Conservation (phyloP, 2,113 vertebrate genomes). For the Uria lomvia region DNA sequence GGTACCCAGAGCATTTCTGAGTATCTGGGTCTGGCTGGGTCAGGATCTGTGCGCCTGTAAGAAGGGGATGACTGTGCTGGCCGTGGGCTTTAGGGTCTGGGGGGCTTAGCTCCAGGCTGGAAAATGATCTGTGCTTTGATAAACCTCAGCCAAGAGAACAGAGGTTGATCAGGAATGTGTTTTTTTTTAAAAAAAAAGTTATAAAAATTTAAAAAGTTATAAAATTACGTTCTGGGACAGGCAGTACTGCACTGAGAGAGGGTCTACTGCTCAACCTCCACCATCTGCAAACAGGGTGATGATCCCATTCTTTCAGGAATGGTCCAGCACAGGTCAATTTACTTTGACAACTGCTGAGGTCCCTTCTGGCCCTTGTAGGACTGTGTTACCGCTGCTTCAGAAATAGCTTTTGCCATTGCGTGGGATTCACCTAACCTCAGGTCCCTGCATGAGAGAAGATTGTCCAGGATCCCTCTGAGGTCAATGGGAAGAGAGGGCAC, state of each 20-base stretch:
- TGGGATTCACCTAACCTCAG: not conserved
- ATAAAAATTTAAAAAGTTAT: not conserved
- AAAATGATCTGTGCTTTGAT: not conserved
- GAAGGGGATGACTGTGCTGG: not conserved
- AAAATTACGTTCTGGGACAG: not conserved
- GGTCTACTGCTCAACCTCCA: not conserved
- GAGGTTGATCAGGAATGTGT: not conserved
- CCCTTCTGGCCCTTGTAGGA: not conserved
- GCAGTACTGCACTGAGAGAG: no score
- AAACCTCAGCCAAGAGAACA: not conserved
- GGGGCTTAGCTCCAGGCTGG: not conserved
- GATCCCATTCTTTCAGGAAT: not conserved
- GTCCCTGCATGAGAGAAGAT: not conserved
- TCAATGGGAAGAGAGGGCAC: not conserved
- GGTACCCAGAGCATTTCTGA: not conserved
- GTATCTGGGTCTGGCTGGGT: not conserved
- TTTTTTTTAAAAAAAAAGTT: not conserved
- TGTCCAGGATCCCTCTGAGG: not conserved
- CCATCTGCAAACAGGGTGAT: accelerated
- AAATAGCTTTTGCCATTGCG: not conserved
- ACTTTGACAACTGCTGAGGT: not conserved
- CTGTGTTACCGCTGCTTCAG: not conserved
- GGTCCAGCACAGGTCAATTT: not conserved
- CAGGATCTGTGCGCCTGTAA: not conserved
- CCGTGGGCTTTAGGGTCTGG: not conserved